Evolutionary conservation across 2,113 vertebrate species (phyloP), one percentile per base, ranked within the genome.

Genomic region (Numida meleagris): DNA sequence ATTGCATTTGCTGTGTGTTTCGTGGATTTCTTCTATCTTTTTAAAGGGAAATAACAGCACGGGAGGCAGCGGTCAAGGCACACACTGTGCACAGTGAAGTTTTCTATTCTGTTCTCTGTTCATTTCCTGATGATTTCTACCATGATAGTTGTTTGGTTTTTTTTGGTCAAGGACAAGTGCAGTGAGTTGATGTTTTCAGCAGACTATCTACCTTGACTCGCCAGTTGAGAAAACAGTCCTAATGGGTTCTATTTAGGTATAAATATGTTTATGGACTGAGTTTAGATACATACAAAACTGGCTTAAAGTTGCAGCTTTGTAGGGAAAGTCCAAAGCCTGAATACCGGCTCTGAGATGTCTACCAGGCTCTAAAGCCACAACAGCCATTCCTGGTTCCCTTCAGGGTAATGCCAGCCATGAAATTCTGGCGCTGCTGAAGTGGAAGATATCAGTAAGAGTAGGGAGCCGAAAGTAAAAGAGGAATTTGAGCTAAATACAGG

Each of bases 401-500:
- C 58, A 48, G 61, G 15, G 14, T 61, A 74, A 43, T 38, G 46
- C 65, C 80, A 82, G 46, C 23, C 3, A 2, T 65, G 81, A 92
- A 90, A 70, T 81, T 46, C 70, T 93, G 66, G 53, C n/a, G 13
- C 86, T 93, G 73, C 62, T 79, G 40, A 61, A 82, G 24, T 65
- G 42, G 53, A 25, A 59, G 27, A 48, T 53, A 45, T 62, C 77
- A 76, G 55, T 40, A 67, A 77, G 55, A 82, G 57, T 65, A 90
- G 93, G 63, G 43, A 88, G 18, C 61, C 88, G 55, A 86, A 88
- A 90, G 38, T 78, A 82, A 95, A 94, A 71, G 61, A 57, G 57
- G 61, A 88, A 83, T 75, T 75, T 51, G 11, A 48, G 48, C 68
- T 93, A 89, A 88, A 88, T 51, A 67, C n/a, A 48, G 36, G 42